Percentiles rank a stretch among this genome's conserved stretches.
These are phyloP conservation scores for Raja brachyura DNA, from an alignment of 2,113 vertebrate species.

Conservation along the genomic window DNA sequence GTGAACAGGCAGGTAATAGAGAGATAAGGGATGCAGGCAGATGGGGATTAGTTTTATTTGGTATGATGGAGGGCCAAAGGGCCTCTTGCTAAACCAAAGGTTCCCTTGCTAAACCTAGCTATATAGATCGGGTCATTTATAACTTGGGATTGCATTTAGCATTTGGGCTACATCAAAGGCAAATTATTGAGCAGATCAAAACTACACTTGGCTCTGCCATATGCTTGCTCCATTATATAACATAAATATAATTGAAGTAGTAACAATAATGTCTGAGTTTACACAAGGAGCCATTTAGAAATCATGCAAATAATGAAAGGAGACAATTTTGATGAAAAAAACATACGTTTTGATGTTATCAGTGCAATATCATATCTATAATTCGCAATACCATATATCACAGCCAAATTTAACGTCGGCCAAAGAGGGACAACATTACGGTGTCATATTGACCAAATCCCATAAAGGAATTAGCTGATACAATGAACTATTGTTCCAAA, in stretches of 20 bases:
- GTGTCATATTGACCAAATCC: not conserved
- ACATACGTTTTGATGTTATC: not conserved
- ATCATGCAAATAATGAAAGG: not conserved
- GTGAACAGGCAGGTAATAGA: too few species aligned
- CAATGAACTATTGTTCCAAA: conserved; percentile 7
- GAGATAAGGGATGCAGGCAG: too few species aligned
- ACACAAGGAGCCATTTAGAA: not conserved
- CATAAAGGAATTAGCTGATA: not conserved
- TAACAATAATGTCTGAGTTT: not conserved
- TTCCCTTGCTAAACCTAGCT: too few species aligned
- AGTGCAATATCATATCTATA: conserved; percentile 7
- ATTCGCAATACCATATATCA: not conserved
- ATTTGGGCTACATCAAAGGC: not conserved
- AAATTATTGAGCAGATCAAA: not conserved
- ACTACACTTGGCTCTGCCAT: not conserved
- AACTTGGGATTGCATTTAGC: not conserved
- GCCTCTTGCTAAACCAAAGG: too few species aligned
- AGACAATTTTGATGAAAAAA: not conserved
- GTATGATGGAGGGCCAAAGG: too few species aligned
- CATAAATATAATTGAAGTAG: not conserved
- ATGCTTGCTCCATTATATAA: not conserved
- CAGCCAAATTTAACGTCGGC: not conserved
- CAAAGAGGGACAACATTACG: not conserved
- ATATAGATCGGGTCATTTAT: not conserved
- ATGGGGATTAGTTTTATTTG: too few species aligned